These are phyloP conservation scores for Drosophila trapezifrons DNA, from an alignment of 1,140 invertebrate genomes.

Conservation along the genomic window DNA sequence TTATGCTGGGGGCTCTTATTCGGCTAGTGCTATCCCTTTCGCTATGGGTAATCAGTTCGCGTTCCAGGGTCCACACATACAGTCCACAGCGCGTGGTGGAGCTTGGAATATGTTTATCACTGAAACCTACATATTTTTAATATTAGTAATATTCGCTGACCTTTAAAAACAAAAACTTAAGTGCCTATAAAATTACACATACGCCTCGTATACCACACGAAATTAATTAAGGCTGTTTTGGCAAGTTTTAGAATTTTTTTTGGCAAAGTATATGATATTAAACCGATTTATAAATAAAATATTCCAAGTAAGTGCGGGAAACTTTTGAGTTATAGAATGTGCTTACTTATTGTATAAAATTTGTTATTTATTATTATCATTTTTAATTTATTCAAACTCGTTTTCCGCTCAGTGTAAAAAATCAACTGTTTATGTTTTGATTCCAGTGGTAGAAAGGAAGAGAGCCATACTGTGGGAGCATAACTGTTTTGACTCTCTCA, in stretches of 20 bases:
- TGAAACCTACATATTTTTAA: too few species aligned
- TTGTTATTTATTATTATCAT: background rate
- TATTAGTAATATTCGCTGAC: too few species aligned
- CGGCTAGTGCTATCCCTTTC: slow-evolving; percentile 1
- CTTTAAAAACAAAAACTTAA: background rate
- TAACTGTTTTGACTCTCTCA: slow-evolving; percentile 28
- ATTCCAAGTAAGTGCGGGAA: too few species aligned
- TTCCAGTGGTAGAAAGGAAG: slow-evolving; percentile 46
- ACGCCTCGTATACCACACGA: too few species aligned
- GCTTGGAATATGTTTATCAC: slow-evolving; percentile 49
- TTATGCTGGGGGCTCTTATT: slow-evolving; percentile 24
- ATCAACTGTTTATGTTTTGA: slow-evolving; percentile 72
- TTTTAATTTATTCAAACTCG: background rate
- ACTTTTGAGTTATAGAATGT: too few species aligned
- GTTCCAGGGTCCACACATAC: slow-evolving; percentile 68
- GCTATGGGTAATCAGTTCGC: background rate
- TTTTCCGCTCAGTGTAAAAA: slow-evolving; percentile 39
- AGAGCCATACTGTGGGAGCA: slow-evolving; percentile 20
- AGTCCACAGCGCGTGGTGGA: slow-evolving; percentile 62
- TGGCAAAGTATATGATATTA: too few species aligned
- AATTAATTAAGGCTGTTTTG: too few species aligned
- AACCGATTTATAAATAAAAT: too few species aligned
- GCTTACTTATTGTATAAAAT: too few species aligned
- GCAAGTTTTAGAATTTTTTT: too few species aligned
- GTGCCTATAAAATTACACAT: background rate